These are phyloP conservation scores for Physeter macrocephalus DNA, from an alignment of 2,113 vertebrate species.

Conservation along the genomic window DNA sequence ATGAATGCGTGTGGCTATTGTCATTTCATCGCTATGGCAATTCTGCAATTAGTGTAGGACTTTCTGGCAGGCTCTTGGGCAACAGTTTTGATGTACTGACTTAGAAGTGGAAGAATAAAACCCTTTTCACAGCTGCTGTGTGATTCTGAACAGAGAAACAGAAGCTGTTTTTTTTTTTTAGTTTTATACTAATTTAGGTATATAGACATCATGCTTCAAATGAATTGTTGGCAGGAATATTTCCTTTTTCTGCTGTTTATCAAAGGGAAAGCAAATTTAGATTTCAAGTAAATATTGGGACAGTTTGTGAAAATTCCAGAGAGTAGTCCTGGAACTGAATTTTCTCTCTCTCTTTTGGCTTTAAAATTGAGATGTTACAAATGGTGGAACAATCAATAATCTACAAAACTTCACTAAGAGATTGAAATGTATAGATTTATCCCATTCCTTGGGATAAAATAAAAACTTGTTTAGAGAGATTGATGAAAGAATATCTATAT, in stretches of 20 bases:
- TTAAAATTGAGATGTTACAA: background rate
- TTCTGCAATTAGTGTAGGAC: background rate
- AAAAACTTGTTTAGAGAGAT: background rate
- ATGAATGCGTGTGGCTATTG: background rate
- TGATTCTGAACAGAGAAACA: slow-evolving; percentile 41
- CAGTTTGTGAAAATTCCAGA: slow-evolving; percentile 11
- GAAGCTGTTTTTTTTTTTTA: background rate
- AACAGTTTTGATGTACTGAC: slow-evolving; percentile 6
- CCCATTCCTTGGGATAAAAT: background rate
- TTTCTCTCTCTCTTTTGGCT: background rate
- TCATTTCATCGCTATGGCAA: background rate
- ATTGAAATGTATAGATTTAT: background rate
- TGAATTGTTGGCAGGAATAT: slow-evolving; percentile 20
- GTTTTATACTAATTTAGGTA: slow-evolving; percentile 23
- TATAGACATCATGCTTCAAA: background rate
- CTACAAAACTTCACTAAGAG: background rate
- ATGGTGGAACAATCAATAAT: background rate
- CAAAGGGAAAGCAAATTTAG: slow-evolving; percentile 26
- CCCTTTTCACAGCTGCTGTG: slow-evolving; percentile 22
- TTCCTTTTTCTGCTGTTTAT: slow-evolving; percentile 36
- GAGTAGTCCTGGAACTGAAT: background rate
- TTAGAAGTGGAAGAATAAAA: slow-evolving; percentile 25
- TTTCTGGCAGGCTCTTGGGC: background rate
- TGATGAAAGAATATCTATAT: background rate
- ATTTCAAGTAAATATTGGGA: slow-evolving; percentile 54